phyloP scores from a whole-genome alignment of 2,888 invertebrate species.

The Drosophila mettleri region DNA sequence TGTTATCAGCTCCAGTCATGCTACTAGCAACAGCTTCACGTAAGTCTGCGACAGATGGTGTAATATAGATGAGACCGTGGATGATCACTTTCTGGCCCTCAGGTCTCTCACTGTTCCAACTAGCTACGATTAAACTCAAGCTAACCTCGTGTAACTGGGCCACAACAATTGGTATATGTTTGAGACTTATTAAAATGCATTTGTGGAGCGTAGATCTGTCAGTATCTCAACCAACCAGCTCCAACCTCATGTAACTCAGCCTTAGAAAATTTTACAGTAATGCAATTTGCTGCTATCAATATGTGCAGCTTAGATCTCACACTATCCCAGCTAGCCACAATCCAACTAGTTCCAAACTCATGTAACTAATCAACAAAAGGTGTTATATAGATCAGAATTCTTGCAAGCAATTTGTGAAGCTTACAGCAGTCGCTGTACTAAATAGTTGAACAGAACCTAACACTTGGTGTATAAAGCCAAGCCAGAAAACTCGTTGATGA shows the following conservation, averaged over 20 bases:
- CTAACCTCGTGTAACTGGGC: neutral
- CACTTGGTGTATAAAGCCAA: neutral
- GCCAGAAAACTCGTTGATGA: constrained; percentile 2
- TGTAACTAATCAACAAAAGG: neutral
- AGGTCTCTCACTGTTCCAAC: too few relatives aligned
- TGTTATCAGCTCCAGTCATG: neutral
- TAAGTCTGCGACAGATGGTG: too few relatives aligned
- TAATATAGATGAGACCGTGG: neutral
- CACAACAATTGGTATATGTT: too few relatives aligned
- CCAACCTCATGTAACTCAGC: neutral
- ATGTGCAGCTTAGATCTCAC: neutral
- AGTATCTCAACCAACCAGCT: neutral
- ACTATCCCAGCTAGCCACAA: neutral
- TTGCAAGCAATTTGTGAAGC: neutral
- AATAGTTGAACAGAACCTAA: neutral
- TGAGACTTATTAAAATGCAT: neutral
- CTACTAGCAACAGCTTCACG: too few relatives aligned
- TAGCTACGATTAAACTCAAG: neutral
- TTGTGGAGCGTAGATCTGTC: too few relatives aligned
- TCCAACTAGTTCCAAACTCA: neutral
- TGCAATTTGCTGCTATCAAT: neutral
- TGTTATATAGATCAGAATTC: neutral
- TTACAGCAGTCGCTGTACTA: neutral
- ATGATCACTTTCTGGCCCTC: neutral
- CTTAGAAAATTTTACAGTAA: too few relatives aligned